Conservation (phyloP, 2,888 invertebrate species). For the Megastigmus dorsalis region DNA sequence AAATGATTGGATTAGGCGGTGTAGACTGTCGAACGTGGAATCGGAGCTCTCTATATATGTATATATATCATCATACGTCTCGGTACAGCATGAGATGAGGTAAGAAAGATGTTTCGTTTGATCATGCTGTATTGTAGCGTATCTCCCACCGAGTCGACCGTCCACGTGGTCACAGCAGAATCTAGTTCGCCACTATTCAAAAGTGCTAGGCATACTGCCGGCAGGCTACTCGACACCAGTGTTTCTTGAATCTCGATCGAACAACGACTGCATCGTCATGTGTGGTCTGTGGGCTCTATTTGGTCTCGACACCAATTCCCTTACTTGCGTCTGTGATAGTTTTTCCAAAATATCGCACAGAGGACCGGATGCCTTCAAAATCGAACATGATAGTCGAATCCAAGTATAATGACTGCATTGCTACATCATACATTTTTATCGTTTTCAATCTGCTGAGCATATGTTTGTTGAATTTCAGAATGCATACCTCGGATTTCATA, state of each 20-base stretch:
- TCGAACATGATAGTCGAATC: slow-evolving; percentile 81
- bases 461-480: slow-evolving; percentile 72
- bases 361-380: slow-evolving; percentile 85
- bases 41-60: too few relatives aligned
- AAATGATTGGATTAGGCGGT: too few relatives aligned
- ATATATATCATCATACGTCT: too few relatives aligned
- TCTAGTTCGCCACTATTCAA: too few relatives aligned
- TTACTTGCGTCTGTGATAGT: slow-evolving; percentile 78
- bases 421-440: neutral
- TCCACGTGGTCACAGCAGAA: slow-evolving; percentile 22
- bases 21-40: too few relatives aligned
- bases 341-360: slow-evolving; percentile 82
- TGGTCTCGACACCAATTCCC: slow-evolving; percentile 78
- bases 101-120: too few relatives aligned
- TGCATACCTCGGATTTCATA: slow-evolving; percentile 82
- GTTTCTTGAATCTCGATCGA: neutral
- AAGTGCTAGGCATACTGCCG: too few relatives aligned
- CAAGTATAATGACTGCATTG: slow-evolving; percentile 74
- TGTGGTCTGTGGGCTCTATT: slow-evolving; percentile 88
- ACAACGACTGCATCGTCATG: slow-evolving; percentile 74
- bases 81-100: too few relatives aligned
- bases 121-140: neutral
- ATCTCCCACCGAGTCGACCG: neutral
- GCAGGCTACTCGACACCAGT: too few relatives aligned
- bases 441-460: neutral